phyloP scores from a whole-genome alignment of 2,113 vertebrate species.

The Puntigrus tetrazona region DNA sequence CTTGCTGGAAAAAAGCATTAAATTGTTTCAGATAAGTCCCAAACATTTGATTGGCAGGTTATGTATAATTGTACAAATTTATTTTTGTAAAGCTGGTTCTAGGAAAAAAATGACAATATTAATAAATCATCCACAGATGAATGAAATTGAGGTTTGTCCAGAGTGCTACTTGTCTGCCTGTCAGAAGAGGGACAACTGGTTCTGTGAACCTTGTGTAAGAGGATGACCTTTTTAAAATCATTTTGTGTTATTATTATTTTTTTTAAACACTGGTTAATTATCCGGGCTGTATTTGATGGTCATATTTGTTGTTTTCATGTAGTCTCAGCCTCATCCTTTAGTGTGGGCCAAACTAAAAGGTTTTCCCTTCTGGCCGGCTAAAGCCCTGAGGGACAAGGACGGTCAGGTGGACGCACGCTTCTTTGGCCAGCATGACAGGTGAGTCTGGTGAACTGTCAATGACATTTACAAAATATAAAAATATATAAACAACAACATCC shows the following conservation, averaged over 20 bases:
- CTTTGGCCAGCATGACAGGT: conserved; percentile 99
- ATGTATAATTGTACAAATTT: neutral
- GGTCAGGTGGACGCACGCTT: conserved; percentile 97
- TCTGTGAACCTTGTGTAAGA: conserved; percentile 98
- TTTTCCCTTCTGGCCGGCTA: conserved; percentile 98
- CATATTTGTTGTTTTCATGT: conserved; percentile 1
- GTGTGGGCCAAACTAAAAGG: conserved; percentile 99
- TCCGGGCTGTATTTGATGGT: neutral
- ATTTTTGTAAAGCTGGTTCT: neutral
- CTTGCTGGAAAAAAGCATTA: neutral
- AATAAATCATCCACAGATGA: conserved; percentile 83
- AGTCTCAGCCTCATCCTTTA: conserved; percentile 96
- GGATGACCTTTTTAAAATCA: neutral
- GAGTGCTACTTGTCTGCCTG: conserved; percentile 98
- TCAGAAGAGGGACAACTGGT: conserved; percentile 99
- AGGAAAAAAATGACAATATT: neutral
- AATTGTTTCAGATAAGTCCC: neutral
- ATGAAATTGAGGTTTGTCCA: conserved; percentile 99
- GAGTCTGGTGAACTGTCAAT: conserved; percentile 51
- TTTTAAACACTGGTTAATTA: neutral
- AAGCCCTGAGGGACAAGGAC: conserved; percentile 95
- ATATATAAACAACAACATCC: neutral
- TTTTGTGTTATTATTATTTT: neutral
- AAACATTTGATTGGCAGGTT: neutral
- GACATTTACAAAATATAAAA: neutral